Percentiles rank a stretch among this genome's conserved stretches.
Conservation (phyloP, 2,113 vertebrate species). For the Sander vitreus region DNA sequence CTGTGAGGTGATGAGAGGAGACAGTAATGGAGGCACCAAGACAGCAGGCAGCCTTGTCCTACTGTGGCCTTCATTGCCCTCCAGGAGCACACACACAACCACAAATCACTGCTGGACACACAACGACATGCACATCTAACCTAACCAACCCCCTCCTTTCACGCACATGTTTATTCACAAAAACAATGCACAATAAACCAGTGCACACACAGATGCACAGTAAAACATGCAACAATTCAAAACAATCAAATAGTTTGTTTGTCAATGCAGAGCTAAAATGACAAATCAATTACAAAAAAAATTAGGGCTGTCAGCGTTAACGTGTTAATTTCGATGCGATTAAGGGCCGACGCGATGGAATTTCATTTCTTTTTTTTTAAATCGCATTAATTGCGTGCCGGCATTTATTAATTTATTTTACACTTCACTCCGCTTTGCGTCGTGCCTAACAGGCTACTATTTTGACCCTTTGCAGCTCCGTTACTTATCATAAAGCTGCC, state of each 20-base stretch:
- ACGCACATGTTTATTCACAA: background rate
- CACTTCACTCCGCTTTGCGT: too few relatives aligned
- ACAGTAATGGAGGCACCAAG: slow-evolving; percentile 6
- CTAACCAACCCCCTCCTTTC: background rate
- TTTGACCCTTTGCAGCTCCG: too few relatives aligned
- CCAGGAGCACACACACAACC: slow-evolving; percentile 2
- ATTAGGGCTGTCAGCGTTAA: too few relatives aligned
- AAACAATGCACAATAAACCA: background rate
- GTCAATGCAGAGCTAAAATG: background rate
- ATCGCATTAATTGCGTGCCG: too few relatives aligned
- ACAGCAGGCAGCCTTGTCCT: slow-evolving; percentile 13
- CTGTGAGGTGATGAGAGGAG: slow-evolving; percentile 9
- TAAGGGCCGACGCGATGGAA: too few relatives aligned
- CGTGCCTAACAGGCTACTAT: too few relatives aligned
- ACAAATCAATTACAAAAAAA: background rate
- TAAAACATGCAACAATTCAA: background rate
- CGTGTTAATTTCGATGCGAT: too few relatives aligned
- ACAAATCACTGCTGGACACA: slow-evolving; percentile 2
- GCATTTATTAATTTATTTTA: too few relatives aligned
- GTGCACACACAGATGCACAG: background rate
- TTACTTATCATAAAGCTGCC: too few relatives aligned
- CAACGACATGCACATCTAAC: background rate
- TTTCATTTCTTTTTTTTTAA: too few relatives aligned
- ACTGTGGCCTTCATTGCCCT: slow-evolving; percentile 24
- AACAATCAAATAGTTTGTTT: background rate